Base-by-base conservation (phyloP, 2,113 vertebrate species). In the Harpagus bidentatus region DNA sequence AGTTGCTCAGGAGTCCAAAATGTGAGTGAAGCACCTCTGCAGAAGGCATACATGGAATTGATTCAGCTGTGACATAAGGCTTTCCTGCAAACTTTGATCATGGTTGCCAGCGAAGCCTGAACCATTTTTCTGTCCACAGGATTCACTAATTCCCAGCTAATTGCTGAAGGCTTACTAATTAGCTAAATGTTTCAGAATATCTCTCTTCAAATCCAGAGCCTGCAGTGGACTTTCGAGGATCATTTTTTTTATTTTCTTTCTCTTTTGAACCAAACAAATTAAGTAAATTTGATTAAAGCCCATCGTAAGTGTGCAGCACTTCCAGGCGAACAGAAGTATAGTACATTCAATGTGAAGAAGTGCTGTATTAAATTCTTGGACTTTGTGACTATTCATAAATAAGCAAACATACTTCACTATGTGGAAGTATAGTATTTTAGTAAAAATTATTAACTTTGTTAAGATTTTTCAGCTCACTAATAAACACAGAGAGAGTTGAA, bases 11-110 rank as follows among this genome's bases (percentile, higher is more conserved):
- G 34, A 13, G 5, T 28, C 48, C 43, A 66, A 62, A 79, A 36
- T 0, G 2, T 0, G 1, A 72, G 26, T 18, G 9, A 47, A 77
- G 29, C 13, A 47, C 11, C 40, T 56, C 48, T 56, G 40, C n/a
- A 59, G 48, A 83, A 80, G 13, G 26, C 1, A 0, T 31, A 38
- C 3, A 9, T 6, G 13, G 36, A 73, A 58, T 7, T 20, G 26
- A 77, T 38, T 67, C 43, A 52, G 7, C 17, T 50, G 17, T 43
- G 40, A 26, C 36, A 72, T 15, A 43, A 59, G 29, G 10, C 31
- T 43, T 42, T 36, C 38, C 34, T 56, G 13, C 14, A 83, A 88
- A 36, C 16, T 36, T 88, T 17, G 26, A 19, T 53, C 17, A 36
- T 11, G 19, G 16, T 5, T 88, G 13, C 9, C 36, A 83, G 26